phyloP scores from a whole-genome alignment of 2,888 invertebrate genomes.

The Drosophila planitibia region DNA sequence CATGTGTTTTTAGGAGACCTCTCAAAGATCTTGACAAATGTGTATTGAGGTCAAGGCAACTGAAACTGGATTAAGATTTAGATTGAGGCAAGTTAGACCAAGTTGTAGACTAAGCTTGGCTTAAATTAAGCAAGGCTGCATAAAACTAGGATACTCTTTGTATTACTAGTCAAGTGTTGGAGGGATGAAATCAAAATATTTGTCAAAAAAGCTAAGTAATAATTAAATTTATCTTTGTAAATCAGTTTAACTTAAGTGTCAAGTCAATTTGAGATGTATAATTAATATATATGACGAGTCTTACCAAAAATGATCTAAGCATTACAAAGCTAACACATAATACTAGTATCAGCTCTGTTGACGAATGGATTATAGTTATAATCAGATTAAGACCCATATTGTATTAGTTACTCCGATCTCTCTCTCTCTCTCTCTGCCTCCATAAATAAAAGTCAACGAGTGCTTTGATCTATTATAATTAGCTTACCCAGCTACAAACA shows the following conservation, averaged over 20 bases:
- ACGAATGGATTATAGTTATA: background rate
- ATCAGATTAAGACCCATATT: background rate
- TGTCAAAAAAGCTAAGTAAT: background rate
- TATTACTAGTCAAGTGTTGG: background rate
- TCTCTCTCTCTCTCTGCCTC: background rate
- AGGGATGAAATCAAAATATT: background rate
- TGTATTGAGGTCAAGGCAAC: conserved; percentile 37
- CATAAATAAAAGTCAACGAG: background rate
- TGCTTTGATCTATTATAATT: conserved; percentile 1
- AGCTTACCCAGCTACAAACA: background rate
- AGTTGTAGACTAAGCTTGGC: background rate
- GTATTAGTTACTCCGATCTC: background rate
- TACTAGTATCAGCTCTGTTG: background rate
- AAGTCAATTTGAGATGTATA: background rate
- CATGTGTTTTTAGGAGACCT: background rate
- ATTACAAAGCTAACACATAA: background rate
- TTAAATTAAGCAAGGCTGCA: background rate
- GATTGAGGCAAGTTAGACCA: no score
- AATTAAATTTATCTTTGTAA: background rate
- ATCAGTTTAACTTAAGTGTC: background rate
- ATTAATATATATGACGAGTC: background rate
- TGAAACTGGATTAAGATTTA: background rate
- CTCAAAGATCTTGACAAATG: conserved; percentile 15
- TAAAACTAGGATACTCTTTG: background rate
- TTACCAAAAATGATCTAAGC: accelerated